These are phyloP conservation scores for Gopherus flavomarginatus DNA, from an alignment of 2,113 vertebrate species.

Conservation along the genomic window DNA sequence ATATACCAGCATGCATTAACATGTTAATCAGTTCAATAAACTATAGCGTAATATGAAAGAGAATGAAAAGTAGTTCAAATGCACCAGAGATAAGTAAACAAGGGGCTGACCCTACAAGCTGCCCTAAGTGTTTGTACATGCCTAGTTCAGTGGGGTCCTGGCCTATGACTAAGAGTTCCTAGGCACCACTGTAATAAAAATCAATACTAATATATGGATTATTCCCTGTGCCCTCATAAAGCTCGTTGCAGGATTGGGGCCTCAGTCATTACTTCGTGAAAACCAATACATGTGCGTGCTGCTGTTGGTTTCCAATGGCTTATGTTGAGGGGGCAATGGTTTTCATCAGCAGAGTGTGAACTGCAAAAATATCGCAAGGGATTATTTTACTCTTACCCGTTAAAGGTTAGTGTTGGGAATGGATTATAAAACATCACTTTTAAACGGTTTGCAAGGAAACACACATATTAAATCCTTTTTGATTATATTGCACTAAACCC, in stretches of 20 bases:
- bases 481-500: slow-evolving; percentile 70
- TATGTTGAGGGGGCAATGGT: not conserved
- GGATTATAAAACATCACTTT: slow-evolving; percentile 52
- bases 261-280: not conserved
- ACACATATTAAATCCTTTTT: slow-evolving; percentile 69
- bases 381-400: slow-evolving; percentile 63
- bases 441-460: slow-evolving; percentile 70
- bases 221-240: accelerated
- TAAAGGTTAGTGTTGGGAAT: slow-evolving; percentile 69
- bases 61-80: not conserved
- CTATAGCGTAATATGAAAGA: not conserved
- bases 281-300: accelerated
- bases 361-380: slow-evolving; percentile 53
- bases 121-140: accelerated
- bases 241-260: accelerated
- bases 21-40: not conserved
- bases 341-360: slow-evolving; percentile 33
- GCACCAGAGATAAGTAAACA: not conserved
- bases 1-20: not conserved
- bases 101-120: not conserved
- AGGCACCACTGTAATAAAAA: not conserved
- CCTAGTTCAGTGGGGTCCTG: not conserved
- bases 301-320: not conserved
- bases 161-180: not conserved
- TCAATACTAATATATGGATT: not conserved